These are phyloP conservation scores for Cephonodes hylas DNA, from an alignment of 2,888 invertebrate genomes.

Conservation along the genomic window DNA sequence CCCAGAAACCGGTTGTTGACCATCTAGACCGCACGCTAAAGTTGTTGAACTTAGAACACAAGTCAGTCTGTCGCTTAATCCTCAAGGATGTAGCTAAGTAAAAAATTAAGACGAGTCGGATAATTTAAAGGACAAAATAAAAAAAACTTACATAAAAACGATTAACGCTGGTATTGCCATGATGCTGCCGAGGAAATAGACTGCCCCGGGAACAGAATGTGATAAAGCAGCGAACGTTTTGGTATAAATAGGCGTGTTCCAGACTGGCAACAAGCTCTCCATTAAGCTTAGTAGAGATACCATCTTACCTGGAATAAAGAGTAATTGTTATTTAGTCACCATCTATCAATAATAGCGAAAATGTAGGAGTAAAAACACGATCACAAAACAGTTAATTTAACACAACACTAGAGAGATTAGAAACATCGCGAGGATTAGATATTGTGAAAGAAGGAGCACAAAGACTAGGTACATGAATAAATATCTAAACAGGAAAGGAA, in stretches of 20 bases:
- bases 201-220: not conserved
- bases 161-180: not conserved
- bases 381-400: not conserved
- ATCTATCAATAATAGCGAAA: too few relatives aligned
- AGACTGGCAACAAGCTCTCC: not conserved
- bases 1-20: too few relatives aligned
- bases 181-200: not conserved
- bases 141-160: not conserved
- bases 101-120: too few relatives aligned
- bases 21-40: too few relatives aligned
- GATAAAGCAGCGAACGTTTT: not conserved
- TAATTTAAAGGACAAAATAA: too few relatives aligned
- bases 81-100: too few relatives aligned
- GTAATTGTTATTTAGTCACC: not conserved
- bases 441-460: too few relatives aligned
- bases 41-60: too few relatives aligned
- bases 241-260: not conserved
- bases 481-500: too few relatives aligned
- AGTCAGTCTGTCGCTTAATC: not conserved
- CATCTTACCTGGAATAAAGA: not conserved
- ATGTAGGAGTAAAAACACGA: not conserved
- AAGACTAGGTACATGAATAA: too few relatives aligned
- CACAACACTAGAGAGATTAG: too few relatives aligned
- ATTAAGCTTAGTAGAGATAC: not conserved
- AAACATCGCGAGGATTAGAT: too few relatives aligned